Conservation (phyloP, 2,888 invertebrate genomes). For the Nomada fucata region DNA sequence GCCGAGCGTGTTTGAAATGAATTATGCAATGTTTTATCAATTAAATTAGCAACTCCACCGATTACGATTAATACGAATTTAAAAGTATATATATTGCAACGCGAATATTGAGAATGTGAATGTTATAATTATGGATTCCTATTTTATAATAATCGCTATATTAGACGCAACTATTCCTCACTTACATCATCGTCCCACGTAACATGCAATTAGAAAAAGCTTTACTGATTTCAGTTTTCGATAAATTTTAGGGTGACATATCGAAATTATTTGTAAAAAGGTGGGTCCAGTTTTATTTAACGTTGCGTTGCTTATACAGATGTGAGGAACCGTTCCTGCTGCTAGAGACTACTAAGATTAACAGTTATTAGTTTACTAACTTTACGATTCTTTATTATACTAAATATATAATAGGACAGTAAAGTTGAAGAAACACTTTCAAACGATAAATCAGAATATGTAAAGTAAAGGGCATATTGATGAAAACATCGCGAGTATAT, state of each 20-base stretch:
- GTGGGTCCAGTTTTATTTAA: too few species aligned
- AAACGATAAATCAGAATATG: neutral
- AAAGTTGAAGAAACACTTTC: neutral
- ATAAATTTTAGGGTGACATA: neutral
- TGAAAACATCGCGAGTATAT: neutral
- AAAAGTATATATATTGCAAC: too few species aligned
- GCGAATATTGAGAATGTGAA: neutral
- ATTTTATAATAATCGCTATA: constrained; percentile 19
- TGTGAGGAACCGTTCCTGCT: neutral
- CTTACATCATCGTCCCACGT: constrained; percentile 46
- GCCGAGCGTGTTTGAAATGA: too few species aligned
- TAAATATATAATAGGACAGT: neutral
- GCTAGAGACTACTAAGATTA: neutral
- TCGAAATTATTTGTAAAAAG: neutral
- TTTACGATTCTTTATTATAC: neutral
- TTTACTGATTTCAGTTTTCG: neutral
- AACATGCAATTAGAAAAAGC: constrained; percentile 49
- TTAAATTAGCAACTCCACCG: too few species aligned
- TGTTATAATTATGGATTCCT: neutral
- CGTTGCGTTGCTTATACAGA: too few species aligned
- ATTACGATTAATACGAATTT: too few species aligned
- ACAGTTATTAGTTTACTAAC: neutral
- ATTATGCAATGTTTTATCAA: too few species aligned
- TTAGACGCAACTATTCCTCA: constrained; percentile 37
- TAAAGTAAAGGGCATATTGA: neutral